These are phyloP conservation scores for Pseudomyrmex flavicornis DNA, from an alignment of 1,140 invertebrate species.

Conservation along the genomic window DNA sequence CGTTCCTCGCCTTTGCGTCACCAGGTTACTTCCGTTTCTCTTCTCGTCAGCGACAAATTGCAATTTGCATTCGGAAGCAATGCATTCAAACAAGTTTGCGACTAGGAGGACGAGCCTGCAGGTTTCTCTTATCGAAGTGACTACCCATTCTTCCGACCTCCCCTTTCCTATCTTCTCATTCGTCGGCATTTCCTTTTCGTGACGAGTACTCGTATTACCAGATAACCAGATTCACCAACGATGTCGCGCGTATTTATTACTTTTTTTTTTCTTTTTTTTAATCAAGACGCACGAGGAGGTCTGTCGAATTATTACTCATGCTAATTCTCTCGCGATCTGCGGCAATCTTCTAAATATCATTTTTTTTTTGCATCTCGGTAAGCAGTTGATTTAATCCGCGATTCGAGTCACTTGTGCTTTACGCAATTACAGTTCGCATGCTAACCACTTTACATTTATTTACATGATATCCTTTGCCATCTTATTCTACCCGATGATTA, in stretches of 20 bases:
- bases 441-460: conserved; percentile 51
- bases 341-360: conserved; percentile 1
- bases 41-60: conserved; percentile 70
- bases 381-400: conserved; percentile 22
- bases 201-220: conserved; percentile 62
- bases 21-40: conserved; percentile 66
- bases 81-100: conserved; percentile 69
- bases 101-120: conserved; percentile 57
- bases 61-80: conserved; percentile 74
- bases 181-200: conserved; percentile 58
- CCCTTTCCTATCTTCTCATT: conserved; percentile 44
- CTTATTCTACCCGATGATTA: conserved; percentile 31
- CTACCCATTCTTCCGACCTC: conserved; percentile 54
- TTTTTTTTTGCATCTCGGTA: neutral
- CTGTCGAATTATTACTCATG: conserved; percentile 24
- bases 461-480: conserved; percentile 44
- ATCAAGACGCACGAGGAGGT: no score
- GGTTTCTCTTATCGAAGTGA: conserved; percentile 68
- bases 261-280: neutral
- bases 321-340: neutral
- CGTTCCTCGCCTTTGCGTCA: conserved; percentile 52
- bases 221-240: conserved; percentile 66
- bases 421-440: conserved; percentile 46
- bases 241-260: conserved; percentile 5
- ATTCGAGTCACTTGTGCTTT: conserved; percentile 29